Conservation (phyloP, 1,140 invertebrate species). For the Maniola jurtina region DNA sequence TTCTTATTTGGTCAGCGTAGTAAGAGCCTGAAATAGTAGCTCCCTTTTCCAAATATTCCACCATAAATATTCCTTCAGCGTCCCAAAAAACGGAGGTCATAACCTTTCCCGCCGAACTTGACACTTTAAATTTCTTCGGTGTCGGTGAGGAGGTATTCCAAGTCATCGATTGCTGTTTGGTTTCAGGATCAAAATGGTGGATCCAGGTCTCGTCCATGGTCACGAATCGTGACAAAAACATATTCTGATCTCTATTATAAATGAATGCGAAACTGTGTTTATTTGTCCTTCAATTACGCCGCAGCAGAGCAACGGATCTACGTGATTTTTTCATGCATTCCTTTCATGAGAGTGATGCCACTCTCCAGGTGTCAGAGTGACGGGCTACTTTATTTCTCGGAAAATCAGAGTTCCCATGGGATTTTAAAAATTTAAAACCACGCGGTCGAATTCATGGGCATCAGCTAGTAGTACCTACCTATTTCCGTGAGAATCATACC, state of each 20-base stretch:
- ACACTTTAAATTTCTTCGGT: slow-evolving; percentile 28
- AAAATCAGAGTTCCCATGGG: too few species aligned
- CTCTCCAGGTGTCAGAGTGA: too few species aligned
- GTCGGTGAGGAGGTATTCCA: slow-evolving; percentile 14
- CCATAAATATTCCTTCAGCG: slow-evolving; percentile 26
- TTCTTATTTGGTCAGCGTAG: slow-evolving; percentile 8
- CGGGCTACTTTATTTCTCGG: too few species aligned
- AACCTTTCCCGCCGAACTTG: slow-evolving; percentile 21
- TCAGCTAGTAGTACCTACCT: too few species aligned
- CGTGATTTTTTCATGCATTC: too few species aligned
- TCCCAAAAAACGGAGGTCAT: slow-evolving; percentile 24
- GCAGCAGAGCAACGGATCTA: too few species aligned
- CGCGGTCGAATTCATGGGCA: too few species aligned
- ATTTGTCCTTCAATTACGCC: too few species aligned
- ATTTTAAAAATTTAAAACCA: too few species aligned
- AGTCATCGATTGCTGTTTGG: slow-evolving; percentile 20
- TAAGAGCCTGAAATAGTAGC: slow-evolving; percentile 17
- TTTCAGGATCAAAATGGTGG: slow-evolving; percentile 25
- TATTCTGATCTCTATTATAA: slow-evolving; percentile 14
- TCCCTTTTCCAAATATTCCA: slow-evolving; percentile 22
- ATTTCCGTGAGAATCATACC: too few species aligned
- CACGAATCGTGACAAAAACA: slow-evolving; percentile 24
- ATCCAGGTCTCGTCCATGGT: slow-evolving; percentile 19
- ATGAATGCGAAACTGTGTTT: too few species aligned
- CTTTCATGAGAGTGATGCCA: too few species aligned